phyloP scores from a whole-genome alignment of 30 jellyfish, hydroid and myxozoan species.

The Hydractinia echinata region DNA sequence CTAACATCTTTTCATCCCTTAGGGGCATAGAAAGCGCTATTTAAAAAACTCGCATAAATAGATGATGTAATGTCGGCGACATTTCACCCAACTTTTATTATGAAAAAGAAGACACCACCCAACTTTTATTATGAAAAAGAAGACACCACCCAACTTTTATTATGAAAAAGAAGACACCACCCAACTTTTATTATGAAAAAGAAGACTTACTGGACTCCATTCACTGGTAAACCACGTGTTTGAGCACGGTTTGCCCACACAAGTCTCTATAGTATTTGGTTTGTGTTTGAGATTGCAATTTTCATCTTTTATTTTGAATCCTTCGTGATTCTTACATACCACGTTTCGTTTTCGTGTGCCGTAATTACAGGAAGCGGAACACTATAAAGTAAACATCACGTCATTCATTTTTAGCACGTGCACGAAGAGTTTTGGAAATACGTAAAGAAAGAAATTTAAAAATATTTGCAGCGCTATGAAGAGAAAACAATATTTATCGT shows the following conservation, averaged over 20 bases:
- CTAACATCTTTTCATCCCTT: too few species aligned
- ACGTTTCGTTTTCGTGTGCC: conserved; percentile 5
- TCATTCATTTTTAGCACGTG: too few species aligned
- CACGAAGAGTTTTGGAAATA: too few species aligned
- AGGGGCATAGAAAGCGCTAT: too few species aligned
- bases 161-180: neutral
- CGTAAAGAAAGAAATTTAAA: too few species aligned
- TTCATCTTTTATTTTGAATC: conserved; percentile 10
- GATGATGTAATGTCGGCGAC: too few species aligned
- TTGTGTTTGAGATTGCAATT: neutral
- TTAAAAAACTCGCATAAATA: too few species aligned
- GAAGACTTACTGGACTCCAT: conserved; percentile 3
- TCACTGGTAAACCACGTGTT: conserved; percentile 6
- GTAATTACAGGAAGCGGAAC: neutral
- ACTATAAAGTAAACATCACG: neutral
- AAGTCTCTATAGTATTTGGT: neutral
- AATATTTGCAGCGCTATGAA: too few species aligned
- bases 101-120: neutral
- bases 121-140: too few species aligned
- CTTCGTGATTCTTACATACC: neutral
- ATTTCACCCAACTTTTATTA: too few species aligned
- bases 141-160: neutral
- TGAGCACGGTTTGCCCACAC: neutral
- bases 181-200: too few species aligned
- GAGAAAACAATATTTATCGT: too few species aligned